Evolutionary conservation across 2,888 invertebrate genomes (phyloP), one percentile per base, ranked within the genome.

Genomic region (Diogma glabrata): DNA sequence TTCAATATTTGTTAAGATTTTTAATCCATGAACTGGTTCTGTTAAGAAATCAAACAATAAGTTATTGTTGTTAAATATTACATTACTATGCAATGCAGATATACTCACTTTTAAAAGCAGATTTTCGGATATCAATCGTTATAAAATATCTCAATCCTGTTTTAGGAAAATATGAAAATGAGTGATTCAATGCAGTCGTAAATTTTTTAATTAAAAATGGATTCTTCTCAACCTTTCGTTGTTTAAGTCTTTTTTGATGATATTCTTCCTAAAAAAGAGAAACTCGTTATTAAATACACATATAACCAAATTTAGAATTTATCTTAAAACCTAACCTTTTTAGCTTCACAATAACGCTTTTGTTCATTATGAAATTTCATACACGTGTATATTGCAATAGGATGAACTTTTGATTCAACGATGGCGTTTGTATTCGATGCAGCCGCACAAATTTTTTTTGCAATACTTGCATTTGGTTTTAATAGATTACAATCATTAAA

Each of bases 1-100:
- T 28, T 69, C 67, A n/a, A 61, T 53, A 54, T 63, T 67, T 7
- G 48, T 53, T 5, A 63, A 30, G 40, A 59, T 60, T 16, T 57
- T 60, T 16, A 59, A 57, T 48, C 61, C 60, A 23, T 58, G 57
- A 14, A 64, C 53, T 2, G 55, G 51, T 53, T 62, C 63, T 64
- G 23, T 20, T 54, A 55, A 14, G 47, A 28, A 52, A 49, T n/a
- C n/a, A n/a, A n/a, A n/a, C n/a, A n/a, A n/a, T n/a, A n/a, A n/a
- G n/a, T n/a, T n/a, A n/a, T n/a, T n/a, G n/a, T n/a, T n/a, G n/a
- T n/a, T n/a, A n/a, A n/a, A n/a, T n/a, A n/a, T n/a, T n/a, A n/a
- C n/a, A n/a, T n/a, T n/a, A n/a, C n/a, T n/a, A n/a, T n/a, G n/a
- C n/a, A n/a, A n/a, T n/a, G n/a, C n/a, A n/a, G n/a, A n/a, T n/a